A percentile compares a stretch with the other conserved stretches of the same genome.
These are phyloP conservation scores for Ailuropoda melanoleuca DNA, from an alignment of 2,113 vertebrate genomes.

Conservation along the genomic window DNA sequence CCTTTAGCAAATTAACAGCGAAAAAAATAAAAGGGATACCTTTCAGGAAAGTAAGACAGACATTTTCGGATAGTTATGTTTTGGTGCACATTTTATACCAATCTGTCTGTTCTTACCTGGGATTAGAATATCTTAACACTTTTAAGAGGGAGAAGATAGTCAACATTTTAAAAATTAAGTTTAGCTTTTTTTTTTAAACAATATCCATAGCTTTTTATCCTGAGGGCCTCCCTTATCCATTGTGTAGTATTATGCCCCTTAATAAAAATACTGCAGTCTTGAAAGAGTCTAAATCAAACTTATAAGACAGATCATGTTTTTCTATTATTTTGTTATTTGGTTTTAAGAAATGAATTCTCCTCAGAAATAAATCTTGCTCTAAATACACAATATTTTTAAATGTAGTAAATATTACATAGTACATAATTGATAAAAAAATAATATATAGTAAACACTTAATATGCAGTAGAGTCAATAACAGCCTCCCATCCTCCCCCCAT, in stretches of 20 bases:
- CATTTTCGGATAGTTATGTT: neutral
- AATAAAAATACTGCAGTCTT: neutral
- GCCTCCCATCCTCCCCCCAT: no score
- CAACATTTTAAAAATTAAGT: neutral
- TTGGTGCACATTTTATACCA: neutral
- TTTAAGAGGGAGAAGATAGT: neutral
- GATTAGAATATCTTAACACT: neutral
- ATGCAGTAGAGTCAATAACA: no score
- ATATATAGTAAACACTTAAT: neutral
- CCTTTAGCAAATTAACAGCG: neutral
- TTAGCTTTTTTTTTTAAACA: neutral
- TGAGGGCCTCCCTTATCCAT: neutral
- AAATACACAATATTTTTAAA: neutral
- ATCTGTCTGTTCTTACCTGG: neutral
- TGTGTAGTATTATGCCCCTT: neutral
- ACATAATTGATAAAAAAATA: neutral
- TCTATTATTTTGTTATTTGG: neutral
- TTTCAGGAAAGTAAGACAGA: neutral
- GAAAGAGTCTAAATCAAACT: neutral
- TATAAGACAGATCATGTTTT: neutral
- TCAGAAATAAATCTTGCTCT: neutral
- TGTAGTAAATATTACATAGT: neutral
- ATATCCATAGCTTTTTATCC: neutral
- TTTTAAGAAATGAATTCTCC: neutral
- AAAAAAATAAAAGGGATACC: neutral